Percentiles rank a stretch among this genome's conserved stretches.
These are phyloP conservation scores for Harpagifer antarcticus DNA, from an alignment of 2,797 vertebrate species.

Conservation along the genomic window DNA sequence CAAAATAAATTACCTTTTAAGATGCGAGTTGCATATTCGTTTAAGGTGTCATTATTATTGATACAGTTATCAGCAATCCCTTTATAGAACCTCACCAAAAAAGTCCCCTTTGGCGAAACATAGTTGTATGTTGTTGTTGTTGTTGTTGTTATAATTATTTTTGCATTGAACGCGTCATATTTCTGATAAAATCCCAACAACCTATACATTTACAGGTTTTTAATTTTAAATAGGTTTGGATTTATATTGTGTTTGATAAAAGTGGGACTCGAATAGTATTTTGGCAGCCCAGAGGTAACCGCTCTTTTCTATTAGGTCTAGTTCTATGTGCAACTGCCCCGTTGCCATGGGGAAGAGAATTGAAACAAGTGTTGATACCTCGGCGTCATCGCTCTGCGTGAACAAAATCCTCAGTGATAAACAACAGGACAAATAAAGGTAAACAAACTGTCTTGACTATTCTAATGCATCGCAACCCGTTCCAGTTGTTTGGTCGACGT, in stretches of 20 bases:
- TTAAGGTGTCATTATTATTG: neutral
- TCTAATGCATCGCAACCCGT: accelerated
- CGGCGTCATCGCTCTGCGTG: slow-evolving; percentile 75
- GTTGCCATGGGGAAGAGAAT: slow-evolving; percentile 77
- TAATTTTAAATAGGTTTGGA: neutral
- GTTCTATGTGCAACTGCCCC: slow-evolving; percentile 40
- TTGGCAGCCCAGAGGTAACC: accelerated
- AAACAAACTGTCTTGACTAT: neutral
- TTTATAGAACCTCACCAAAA: neutral
- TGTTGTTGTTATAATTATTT: too few species aligned
- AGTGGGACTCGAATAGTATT: too few species aligned
- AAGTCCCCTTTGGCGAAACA: neutral
- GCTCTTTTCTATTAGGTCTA: slow-evolving; percentile 8
- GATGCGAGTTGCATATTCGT: neutral
- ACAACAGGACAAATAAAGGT: slow-evolving; percentile 51
- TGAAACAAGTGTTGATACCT: slow-evolving; percentile 52
- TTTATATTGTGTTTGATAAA: too few species aligned
- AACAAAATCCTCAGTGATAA: slow-evolving; percentile 36
- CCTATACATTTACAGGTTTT: neutral
- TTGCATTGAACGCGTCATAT: neutral
- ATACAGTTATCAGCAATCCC: neutral
- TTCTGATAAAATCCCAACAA: neutral
- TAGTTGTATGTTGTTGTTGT: neutral
- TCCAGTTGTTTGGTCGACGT: neutral
- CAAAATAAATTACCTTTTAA: neutral